Evolutionary conservation across 2,113 vertebrate genomes (phyloP), one percentile per base, ranked within the genome.

Genomic region (Tragulus kanchil): DNA sequence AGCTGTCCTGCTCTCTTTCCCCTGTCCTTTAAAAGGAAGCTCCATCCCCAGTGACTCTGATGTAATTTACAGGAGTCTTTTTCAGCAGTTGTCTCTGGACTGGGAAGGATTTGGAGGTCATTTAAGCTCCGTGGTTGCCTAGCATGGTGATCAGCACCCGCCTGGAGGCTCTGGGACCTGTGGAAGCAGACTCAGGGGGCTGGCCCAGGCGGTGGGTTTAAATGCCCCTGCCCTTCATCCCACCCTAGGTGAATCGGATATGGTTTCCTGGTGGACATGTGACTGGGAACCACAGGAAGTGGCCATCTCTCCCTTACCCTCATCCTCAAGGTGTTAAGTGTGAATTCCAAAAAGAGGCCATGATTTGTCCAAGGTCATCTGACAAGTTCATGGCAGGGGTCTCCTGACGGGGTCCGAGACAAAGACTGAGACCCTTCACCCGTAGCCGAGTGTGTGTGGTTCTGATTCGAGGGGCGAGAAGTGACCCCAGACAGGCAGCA

Each of bases 371-470:
- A 48, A 58, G 16, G 28, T 52, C 26, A 9, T 42, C 56, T 77
- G 79, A 19, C 45, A 83, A 73, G 28, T 78, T n/a, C 5, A 9
- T 5, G 31, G 56, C 11, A 71, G n/a, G 59, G 11, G 17, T 50
- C 45, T 61, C 90, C 65, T 56, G 64, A 50, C 1, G 78, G 36
- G 17, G 4, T 77, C 83, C 81, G 59, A 52, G 52, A 31, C 31
- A 31, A 65, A 48, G 28, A 31, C 16, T 15, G 31, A 13, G 56
- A 7, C 31, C 7, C 16, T 36, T 52, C n/a, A 19, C 78, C n/a
- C 31, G 62, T 16, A 11, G 26, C 13, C 10, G 13, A 19, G n/a
- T 36, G 1, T 1, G 0, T 3, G 31, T 9, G 1, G 1, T 45
- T 69, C 64, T 8, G 48, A 78, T 14, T 50, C 23, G 50, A 19